Conservation (phyloP, 2,888 invertebrate genomes). For the Perdita meconis region DNA sequence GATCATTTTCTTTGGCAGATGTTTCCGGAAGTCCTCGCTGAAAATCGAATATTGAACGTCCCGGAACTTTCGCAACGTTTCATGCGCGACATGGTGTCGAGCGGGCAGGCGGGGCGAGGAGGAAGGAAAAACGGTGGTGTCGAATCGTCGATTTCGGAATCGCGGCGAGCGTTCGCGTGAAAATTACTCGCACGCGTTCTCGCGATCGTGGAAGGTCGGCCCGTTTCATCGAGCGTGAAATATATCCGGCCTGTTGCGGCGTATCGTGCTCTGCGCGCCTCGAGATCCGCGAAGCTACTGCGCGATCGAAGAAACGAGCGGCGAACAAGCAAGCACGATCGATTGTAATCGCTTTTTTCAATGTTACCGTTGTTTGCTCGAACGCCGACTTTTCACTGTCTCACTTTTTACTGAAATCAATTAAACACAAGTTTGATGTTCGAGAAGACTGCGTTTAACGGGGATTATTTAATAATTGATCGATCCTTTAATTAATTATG, state of each 20-base stretch:
- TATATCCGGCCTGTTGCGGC: constrained; percentile 38
- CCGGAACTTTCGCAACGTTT: neutral
- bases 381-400: neutral
- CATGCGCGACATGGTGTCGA: constrained; percentile 2
- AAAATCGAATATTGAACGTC: neutral
- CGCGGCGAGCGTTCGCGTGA: constrained; percentile 30
- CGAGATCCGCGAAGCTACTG: constrained; percentile 21
- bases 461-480: neutral
- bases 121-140: neutral
- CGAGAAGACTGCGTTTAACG: neutral
- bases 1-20: too few species aligned
- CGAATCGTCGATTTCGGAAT: constrained; percentile 34
- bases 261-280: constrained; percentile 22
- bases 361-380: neutral
- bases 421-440: neutral
- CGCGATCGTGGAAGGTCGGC: constrained; percentile 60
- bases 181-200: constrained; percentile 50
- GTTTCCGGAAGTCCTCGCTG: too few species aligned
- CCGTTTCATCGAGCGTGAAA: constrained; percentile 68
- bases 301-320: neutral
- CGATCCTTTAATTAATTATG: too few species aligned
- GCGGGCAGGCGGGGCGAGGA: neutral
- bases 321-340: neutral
- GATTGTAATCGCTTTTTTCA: neutral
- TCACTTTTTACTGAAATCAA: neutral